phyloP scores from a whole-genome alignment of 1,140 invertebrate species.

The Drosophila trapezifrons region DNA sequence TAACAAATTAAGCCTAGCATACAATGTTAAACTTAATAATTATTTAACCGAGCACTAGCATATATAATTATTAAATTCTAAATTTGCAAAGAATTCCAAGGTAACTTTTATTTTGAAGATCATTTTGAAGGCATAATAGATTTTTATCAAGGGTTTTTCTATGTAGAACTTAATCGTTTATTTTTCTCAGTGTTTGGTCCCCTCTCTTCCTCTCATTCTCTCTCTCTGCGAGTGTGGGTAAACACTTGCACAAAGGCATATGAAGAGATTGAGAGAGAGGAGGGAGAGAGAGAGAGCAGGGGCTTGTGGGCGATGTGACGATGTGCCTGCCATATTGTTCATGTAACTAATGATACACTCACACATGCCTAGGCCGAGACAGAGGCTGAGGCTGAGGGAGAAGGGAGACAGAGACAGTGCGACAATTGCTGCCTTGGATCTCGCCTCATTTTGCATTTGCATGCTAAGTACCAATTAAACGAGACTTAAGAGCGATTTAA shows the following conservation, averaged over 20 bases:
- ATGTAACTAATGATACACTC: slow-evolving; percentile 50
- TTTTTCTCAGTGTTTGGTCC: slow-evolving; percentile 4
- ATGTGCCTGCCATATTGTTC: slow-evolving; percentile 41
- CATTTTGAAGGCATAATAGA: not conserved
- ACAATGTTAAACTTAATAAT: no score
- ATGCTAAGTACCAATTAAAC: slow-evolving; percentile 77
- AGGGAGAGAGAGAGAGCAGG: not conserved
- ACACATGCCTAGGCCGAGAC: not conserved
- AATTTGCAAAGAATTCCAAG: no score
- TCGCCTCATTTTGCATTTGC: slow-evolving; percentile 73
- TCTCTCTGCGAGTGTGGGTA: slow-evolving; percentile 11
- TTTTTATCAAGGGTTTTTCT: not conserved
- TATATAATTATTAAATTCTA: no score
- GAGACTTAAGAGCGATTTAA: slow-evolving; percentile 71
- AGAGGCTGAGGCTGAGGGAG: not conserved
- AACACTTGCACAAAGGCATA: slow-evolving; percentile 21
- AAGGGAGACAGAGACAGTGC: slow-evolving; percentile 12
- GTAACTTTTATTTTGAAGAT: no score
- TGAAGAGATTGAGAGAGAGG: not conserved
- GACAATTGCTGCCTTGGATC: slow-evolving; percentile 64
- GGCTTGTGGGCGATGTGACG: slow-evolving; percentile 14
- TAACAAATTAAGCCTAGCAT: no score
- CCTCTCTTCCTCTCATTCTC: not conserved
- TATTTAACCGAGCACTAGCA: no score
- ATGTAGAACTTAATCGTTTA: not conserved